These are phyloP conservation scores for Cheilosia variabilis DNA, from an alignment of 2,888 invertebrate species.

Conservation along the genomic window DNA sequence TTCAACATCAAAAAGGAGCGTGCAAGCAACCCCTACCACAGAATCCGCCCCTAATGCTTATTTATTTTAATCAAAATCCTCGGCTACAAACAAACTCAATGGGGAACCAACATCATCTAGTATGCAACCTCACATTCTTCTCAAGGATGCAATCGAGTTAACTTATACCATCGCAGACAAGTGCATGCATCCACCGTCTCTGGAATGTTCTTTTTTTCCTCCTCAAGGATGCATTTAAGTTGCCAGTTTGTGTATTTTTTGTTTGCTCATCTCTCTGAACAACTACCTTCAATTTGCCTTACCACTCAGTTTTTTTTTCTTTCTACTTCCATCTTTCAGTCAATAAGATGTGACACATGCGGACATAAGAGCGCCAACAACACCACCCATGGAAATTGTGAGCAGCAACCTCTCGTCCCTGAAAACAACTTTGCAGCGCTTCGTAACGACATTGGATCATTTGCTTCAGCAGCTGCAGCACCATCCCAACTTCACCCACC, in stretches of 20 bases:
- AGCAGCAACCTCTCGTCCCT: background rate
- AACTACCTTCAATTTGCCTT: slow-evolving; percentile 38
- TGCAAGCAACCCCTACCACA: background rate
- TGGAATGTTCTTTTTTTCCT: slow-evolving; percentile 19
- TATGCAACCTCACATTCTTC: slow-evolving; percentile 14
- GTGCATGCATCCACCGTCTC: slow-evolving; percentile 33
- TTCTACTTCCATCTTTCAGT: slow-evolving; percentile 48
- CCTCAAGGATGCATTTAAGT: slow-evolving; percentile 37
- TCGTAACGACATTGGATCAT: slow-evolving; percentile 10
- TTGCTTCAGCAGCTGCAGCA: background rate
- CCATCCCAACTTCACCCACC: slow-evolving; percentile 13
- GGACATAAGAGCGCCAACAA: slow-evolving; percentile 60
- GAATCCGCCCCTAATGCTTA: slow-evolving; percentile 3
- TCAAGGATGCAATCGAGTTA: slow-evolving; percentile 46
- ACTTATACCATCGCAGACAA: slow-evolving; percentile 29
- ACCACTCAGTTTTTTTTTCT: slow-evolving; percentile 18
- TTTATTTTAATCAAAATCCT: slow-evolving; percentile 52
- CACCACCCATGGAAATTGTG: slow-evolving; percentile 17
- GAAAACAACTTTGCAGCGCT: background rate
- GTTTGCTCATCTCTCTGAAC: slow-evolving; percentile 18
- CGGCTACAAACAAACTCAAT: background rate
- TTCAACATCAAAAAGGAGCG: slow-evolving; percentile 17
- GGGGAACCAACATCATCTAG: slow-evolving; percentile 1
- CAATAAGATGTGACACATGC: slow-evolving; percentile 68
- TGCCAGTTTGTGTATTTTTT: slow-evolving; percentile 1